These are phyloP conservation scores for Coptodon bakossiorum DNA, from an alignment of 2,113 vertebrate species.

Conservation along the genomic window DNA sequence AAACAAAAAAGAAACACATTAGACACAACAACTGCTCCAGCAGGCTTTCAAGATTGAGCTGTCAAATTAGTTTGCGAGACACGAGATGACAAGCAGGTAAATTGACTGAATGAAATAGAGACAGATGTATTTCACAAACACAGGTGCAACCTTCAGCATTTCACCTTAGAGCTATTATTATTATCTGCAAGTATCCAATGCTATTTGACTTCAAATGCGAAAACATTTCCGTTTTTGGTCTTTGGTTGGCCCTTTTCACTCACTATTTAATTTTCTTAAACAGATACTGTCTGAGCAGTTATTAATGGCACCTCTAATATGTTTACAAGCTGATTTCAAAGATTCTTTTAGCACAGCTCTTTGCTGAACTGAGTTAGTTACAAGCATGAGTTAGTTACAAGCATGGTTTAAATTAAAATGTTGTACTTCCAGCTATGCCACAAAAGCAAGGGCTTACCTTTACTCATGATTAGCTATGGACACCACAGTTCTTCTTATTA, in stretches of 20 bases:
- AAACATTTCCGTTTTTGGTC: not conserved
- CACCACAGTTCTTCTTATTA: not conserved
- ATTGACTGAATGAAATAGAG: not conserved
- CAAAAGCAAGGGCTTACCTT: not conserved
- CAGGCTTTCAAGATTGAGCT: not conserved
- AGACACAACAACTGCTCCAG: not conserved
- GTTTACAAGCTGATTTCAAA: not conserved
- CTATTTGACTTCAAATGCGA: not conserved
- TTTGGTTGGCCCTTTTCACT: not conserved
- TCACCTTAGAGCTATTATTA: not conserved
- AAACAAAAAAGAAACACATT: not conserved
- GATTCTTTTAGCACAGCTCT: not conserved
- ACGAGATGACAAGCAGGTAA: not conserved
- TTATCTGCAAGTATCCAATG: not conserved
- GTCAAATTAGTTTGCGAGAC: not conserved
- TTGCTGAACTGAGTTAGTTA: not conserved
- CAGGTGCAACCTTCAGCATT: not conserved
- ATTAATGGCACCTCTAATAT: not conserved
- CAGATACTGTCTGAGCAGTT: not conserved
- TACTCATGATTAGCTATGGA: not conserved
- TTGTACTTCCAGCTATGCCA: not conserved
- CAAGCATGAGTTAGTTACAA: not conserved
- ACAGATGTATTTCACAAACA: not conserved
- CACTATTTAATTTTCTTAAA: not conserved
- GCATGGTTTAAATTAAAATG: not conserved